Base-by-base conservation (phyloP, 2,797 vertebrate genomes). In the Apogon hyalosoma region DNA sequence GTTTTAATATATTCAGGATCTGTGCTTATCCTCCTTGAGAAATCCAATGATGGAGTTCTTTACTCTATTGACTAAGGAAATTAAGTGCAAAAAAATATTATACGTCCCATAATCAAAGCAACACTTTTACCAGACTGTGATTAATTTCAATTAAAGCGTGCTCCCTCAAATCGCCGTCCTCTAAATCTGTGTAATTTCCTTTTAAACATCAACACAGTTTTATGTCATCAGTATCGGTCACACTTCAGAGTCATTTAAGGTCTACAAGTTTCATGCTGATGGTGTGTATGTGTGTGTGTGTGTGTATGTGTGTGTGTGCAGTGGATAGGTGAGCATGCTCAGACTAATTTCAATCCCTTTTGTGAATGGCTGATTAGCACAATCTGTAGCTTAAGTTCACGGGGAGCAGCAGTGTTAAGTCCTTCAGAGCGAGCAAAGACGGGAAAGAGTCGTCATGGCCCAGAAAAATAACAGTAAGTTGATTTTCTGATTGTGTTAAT, bases 391-490 rank as follows among this genome's bases (percentile, higher is more conserved):
- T 87, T 71, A 88, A 75, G 77, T 87, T 84, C 11, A 72, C 69
- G 61, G 52, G n/a, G 45, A 75, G 67, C 76, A 21, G 46, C 62
- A 36, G 63, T 31, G 12, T 28, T 77, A 75, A 80, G 72, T 75
- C 57, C 42, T 65, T 74, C 68, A 86, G 62, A 77, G 61, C 33
- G 75, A 75, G 84, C 52, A 6, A 12, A 56, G 58, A 68, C 80
- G 42, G 45, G 72, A 82, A 53, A 45, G 62, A 66, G 69, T 80
- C 82, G 47, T 33, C 85, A 94, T 93, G 91, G 85, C 82, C 65
- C 85, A 84, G 61, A 91, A 88, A 87, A 84, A 75, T 14, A 76
- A 83, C 76, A 47, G 88, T 92, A 86, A 91, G 88, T 85, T 71
- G 42, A 60, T 45, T 42, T 55, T 81, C 55, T 73, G 39, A 63